A percentile compares a stretch with the other conserved stretches of the same genome.
phyloP scores from a whole-genome alignment of 2,797 vertebrate genomes.

The Cirrhinus molitorella region DNA sequence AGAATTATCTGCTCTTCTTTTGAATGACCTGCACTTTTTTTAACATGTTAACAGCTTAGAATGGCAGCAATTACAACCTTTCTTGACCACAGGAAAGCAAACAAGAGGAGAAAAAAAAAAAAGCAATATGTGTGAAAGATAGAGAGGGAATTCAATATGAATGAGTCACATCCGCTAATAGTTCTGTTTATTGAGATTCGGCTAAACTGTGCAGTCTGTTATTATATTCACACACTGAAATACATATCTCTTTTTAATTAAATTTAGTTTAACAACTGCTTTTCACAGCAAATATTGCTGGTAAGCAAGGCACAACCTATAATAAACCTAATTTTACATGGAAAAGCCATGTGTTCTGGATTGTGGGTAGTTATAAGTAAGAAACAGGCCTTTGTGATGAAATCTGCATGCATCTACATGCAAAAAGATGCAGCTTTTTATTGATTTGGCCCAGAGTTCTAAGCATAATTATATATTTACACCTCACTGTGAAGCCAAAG shows the following conservation, averaged over 20 bases:
- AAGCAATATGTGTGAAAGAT: background rate
- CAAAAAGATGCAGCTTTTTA: background rate
- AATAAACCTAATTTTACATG: background rate
- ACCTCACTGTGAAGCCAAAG: background rate
- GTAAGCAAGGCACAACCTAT: background rate
- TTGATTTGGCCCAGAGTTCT: background rate
- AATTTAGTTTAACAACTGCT: background rate
- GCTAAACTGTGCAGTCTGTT: background rate
- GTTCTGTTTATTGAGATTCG: background rate
- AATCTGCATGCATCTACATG: background rate
- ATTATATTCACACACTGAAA: background rate
- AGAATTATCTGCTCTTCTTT: conserved; percentile 39
- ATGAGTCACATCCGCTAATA: background rate
- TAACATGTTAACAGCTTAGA: conserved; percentile 54
- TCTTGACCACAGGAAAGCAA: background rate
- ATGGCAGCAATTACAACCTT: conserved; percentile 32
- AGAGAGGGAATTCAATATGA: background rate
- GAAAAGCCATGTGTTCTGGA: background rate
- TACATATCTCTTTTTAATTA: background rate
- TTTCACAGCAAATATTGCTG: background rate
- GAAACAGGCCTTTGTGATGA: background rate
- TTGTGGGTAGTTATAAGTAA: background rate
- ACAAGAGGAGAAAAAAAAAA: background rate
- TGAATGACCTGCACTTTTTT: conserved; percentile 54
- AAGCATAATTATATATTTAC: background rate